Conservation (phyloP, 2,888 invertebrate species). For the Trichopria drosophilae region DNA sequence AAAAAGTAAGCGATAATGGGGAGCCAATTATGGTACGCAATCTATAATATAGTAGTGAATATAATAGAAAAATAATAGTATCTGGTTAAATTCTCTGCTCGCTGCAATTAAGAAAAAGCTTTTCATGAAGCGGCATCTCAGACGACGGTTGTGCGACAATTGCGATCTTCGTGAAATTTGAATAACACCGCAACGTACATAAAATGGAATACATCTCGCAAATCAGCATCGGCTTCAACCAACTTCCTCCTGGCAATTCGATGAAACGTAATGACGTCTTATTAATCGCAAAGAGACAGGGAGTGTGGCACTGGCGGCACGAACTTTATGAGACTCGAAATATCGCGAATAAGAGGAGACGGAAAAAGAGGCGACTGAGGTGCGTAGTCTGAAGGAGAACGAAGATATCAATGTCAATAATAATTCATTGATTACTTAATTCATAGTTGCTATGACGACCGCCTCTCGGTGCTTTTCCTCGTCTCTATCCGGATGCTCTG, state of each 20-base stretch:
- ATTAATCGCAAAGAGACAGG: slow-evolving; percentile 50
- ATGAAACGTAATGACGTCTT: slow-evolving; percentile 47
- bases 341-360: slow-evolving; percentile 39
- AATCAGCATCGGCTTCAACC: no score
- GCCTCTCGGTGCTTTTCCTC: slow-evolving; percentile 46
- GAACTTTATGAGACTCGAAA: slow-evolving; percentile 51
- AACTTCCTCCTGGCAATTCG: slow-evolving; percentile 38
- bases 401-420: slow-evolving; percentile 59
- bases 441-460: slow-evolving; percentile 56
- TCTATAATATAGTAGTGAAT: no score
- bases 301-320: slow-evolving; percentile 31
- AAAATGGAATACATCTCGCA: no score
- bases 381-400: slow-evolving; percentile 36
- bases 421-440: slow-evolving; percentile 59
- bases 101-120: no score
- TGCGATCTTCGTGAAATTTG: no score
- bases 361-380: slow-evolving; percentile 29
- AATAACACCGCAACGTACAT: no score
- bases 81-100: no score
- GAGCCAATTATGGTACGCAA: no score
- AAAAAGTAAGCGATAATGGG: no score
- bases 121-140: no score
- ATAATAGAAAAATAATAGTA: no score
- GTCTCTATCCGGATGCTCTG: slow-evolving; percentile 47
- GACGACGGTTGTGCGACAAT: no score